Conservation (phyloP, 2,888 invertebrate genomes). For the Sphaerophoria rueppellii region DNA sequence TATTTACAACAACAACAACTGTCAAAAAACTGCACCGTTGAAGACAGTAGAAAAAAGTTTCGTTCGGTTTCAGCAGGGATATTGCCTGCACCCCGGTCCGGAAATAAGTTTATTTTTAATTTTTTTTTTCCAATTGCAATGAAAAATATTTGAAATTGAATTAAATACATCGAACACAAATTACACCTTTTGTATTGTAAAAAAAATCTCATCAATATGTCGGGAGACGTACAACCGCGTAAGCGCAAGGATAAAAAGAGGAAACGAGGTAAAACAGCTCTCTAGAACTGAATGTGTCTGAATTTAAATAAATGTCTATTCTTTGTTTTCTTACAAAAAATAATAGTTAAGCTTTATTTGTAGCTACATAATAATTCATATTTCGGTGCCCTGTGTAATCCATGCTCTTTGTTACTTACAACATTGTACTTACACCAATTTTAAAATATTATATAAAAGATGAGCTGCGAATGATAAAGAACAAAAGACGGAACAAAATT, state of each 20-base stretch:
- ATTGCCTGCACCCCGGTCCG: slow-evolving; percentile 56
- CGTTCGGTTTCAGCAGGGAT: slow-evolving; percentile 51
- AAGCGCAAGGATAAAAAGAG: slow-evolving; percentile 93
- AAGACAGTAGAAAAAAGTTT: slow-evolving; percentile 37
- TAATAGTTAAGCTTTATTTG: background rate
- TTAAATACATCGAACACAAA: slow-evolving; percentile 7
- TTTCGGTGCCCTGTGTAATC: slow-evolving; percentile 3
- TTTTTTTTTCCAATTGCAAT: slow-evolving; percentile 50
- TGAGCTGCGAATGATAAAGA: slow-evolving; percentile 32
- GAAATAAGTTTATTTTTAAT: slow-evolving; percentile 66
- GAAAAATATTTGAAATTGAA: slow-evolving; percentile 51
- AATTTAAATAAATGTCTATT: background rate
- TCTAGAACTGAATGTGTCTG: background rate
- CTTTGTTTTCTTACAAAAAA: background rate
- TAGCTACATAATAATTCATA: slow-evolving; percentile 3
- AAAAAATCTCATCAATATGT: slow-evolving; percentile 84
- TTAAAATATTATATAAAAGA: slow-evolving; percentile 63
- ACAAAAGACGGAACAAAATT: slow-evolving; percentile 48
- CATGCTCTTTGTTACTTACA: slow-evolving; percentile 7
- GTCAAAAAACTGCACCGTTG: slow-evolving; percentile 33
- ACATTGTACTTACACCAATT: slow-evolving; percentile 1
- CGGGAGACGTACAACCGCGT: slow-evolving; percentile 93
- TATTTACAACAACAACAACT: slow-evolving; percentile 34
- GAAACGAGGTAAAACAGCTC: slow-evolving; percentile 86
- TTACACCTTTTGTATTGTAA: slow-evolving; percentile 7